Percentiles rank a stretch among this genome's conserved stretches.
Evolutionary conservation across 2,113 vertebrate species (phyloP).

Genomic region (Urocolius indicus): DNA sequence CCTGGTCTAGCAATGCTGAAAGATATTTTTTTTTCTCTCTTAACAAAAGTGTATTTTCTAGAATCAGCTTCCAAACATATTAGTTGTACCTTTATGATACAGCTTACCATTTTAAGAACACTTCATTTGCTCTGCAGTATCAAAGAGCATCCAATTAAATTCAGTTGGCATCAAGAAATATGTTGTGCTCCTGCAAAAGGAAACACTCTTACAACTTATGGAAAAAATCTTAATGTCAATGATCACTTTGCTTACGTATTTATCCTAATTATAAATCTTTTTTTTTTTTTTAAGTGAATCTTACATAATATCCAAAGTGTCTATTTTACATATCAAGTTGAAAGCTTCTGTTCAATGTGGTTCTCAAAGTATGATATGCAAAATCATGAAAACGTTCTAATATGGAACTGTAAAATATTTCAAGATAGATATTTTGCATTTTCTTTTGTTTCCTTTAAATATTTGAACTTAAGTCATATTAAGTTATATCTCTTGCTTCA

Average conservation of each 20-base stretch:
- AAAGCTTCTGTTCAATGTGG: neutral
- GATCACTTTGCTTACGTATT: slow-evolving; percentile 76
- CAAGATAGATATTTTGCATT: neutral
- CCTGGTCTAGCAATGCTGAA: neutral
- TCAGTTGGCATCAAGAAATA: slow-evolving; percentile 61
- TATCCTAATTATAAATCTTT: slow-evolving; percentile 70
- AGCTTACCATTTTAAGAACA: slow-evolving; percentile 54
- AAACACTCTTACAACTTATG: slow-evolving; percentile 63
- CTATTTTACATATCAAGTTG: neutral
- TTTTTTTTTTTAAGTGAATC: neutral
- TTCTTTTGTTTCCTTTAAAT: neutral
- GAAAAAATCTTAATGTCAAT: slow-evolving; percentile 75
- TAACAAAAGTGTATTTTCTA: slow-evolving; percentile 3
- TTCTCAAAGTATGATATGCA: neutral
- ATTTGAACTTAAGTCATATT: neutral
- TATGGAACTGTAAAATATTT: neutral
- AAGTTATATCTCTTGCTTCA: neutral
- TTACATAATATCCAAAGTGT: slow-evolving; percentile 46
- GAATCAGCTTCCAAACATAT: slow-evolving; percentile 2
- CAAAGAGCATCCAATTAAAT: slow-evolving; percentile 71
- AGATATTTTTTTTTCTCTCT: neutral
- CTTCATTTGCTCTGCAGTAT: slow-evolving; percentile 42
- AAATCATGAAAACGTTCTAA: neutral
- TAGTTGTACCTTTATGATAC: slow-evolving; percentile 47
- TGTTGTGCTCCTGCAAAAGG: slow-evolving; percentile 71